Base-by-base conservation (phyloP, 2,113 vertebrate genomes). In the Tragelaphus scriptus region DNA sequence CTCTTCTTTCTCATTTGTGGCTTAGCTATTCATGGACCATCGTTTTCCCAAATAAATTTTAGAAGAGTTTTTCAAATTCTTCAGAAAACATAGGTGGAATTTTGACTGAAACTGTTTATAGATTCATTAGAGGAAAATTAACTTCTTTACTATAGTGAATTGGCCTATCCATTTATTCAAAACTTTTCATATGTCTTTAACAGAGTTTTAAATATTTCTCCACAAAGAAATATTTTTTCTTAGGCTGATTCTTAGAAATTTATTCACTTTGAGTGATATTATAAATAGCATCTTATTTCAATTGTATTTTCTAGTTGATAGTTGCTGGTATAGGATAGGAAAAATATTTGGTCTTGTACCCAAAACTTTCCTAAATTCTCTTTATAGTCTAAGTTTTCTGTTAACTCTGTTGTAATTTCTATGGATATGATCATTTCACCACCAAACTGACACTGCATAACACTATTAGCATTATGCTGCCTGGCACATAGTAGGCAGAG, bases 31-130 rank as follows among this genome's bases (percentile, higher is more conserved):
- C 12, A n/a, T 30, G 32, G n/a, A 82, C 30, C 84, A 87, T 55
- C 75, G 86, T 80, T 94, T 94, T 94, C 71, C 40, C 3, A 90
- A 49, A 85, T 47, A 95, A 53, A 79, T 90, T 95, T 92, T 92
- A 79, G 25, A 77, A 49, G n/a, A 79, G 7, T 49, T 88, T 91
- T 96, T 68, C 7, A 79, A 94, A 17, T 91, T 94, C 49, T 80
- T 91, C 40, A 32, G 75, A 94, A 84, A 79, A 96, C 63, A 79
- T 79, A 13, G 17, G 63, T 59, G 6, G 75, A 51, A 80, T 28
- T 87, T 96, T 95, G 30, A 97, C 53, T 71, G 32, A 23, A 75
- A 75, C 40, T 56, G 6, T 65, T 51, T 93, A 3, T 63, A 94
- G 88, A 89, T 81, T 56, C 14, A 21, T 81, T 71, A 95, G 51